These are phyloP conservation scores for Cyphomyrus discorhynchus DNA, from an alignment of 2,113 vertebrate species.

Conservation along the genomic window DNA sequence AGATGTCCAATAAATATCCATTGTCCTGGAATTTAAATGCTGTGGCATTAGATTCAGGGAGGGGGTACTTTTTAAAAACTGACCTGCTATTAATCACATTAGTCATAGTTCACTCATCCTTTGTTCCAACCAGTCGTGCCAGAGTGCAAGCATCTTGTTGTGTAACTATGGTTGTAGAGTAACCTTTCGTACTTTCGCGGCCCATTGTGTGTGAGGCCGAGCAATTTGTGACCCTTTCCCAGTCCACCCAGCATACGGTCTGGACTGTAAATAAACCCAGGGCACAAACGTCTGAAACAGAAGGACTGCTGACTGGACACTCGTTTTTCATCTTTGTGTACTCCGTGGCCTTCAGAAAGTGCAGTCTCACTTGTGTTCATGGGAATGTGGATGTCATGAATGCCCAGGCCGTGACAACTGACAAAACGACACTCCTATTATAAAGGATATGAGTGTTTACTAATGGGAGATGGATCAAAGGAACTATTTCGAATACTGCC, in stretches of 20 bases:
- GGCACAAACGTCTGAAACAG: background rate
- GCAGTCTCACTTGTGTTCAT: background rate
- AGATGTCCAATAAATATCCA: background rate
- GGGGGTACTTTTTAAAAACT: constrained; percentile 6
- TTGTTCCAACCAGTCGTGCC: constrained; percentile 51
- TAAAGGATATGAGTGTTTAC: background rate
- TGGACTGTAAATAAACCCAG: constrained; percentile 8
- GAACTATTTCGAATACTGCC: background rate
- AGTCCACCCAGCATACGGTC: background rate
- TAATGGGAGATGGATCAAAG: background rate
- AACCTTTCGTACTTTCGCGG: background rate
- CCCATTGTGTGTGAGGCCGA: background rate
- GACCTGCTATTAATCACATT: constrained; percentile 27
- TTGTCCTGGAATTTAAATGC: background rate
- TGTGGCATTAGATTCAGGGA: background rate
- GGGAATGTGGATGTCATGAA: constrained; percentile 2
- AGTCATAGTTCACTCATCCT: background rate
- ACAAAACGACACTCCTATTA: background rate
- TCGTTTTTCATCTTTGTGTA: background rate
- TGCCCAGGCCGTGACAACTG: background rate
- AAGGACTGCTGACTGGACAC: constrained; percentile 11
- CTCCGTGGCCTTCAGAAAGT: constrained; percentile 17
- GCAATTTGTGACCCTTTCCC: background rate
- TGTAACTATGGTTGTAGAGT: constrained; percentile 34
- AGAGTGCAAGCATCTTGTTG: constrained; percentile 61